Percentiles rank a stretch among this genome's conserved stretches.
These are phyloP conservation scores for Ophraella communa DNA, from an alignment of 2,888 invertebrate species.

Conservation along the genomic window DNA sequence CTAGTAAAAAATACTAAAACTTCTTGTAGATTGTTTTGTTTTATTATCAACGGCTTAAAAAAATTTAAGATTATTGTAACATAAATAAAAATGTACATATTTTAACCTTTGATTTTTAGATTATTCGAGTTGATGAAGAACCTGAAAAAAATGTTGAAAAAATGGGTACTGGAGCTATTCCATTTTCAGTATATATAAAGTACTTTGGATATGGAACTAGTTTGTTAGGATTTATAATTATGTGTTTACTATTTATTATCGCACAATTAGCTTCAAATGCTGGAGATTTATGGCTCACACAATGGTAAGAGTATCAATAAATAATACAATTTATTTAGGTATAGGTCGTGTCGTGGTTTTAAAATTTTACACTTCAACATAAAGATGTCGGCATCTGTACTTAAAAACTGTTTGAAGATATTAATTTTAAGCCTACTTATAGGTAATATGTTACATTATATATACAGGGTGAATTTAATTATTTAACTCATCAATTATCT, in stretches of 20 bases:
- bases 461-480: too few species aligned
- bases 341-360: too few species aligned
- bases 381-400: too few species aligned
- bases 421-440: too few species aligned
- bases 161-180: conserved; percentile 70
- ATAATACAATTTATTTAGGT: too few species aligned
- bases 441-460: too few species aligned
- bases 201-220: conserved; percentile 77
- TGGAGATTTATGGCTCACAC: conserved; percentile 78
- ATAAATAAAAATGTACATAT: background rate
- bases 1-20: too few species aligned
- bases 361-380: too few species aligned
- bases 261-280: conserved; percentile 75
- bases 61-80: background rate
- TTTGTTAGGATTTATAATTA: conserved; percentile 62
- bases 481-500: too few species aligned
- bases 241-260: conserved; percentile 65
- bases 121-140: conserved; percentile 51
- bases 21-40: too few species aligned
- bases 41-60: too few species aligned
- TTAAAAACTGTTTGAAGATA: too few species aligned
- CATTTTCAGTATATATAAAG: conserved; percentile 68
- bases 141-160: conserved; percentile 69
- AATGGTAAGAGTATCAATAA: conserved; percentile 68
- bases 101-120: background rate